Evolutionary conservation across 2,888 invertebrate species (phyloP).

Genomic region (Andrena trimmerana): DNA sequence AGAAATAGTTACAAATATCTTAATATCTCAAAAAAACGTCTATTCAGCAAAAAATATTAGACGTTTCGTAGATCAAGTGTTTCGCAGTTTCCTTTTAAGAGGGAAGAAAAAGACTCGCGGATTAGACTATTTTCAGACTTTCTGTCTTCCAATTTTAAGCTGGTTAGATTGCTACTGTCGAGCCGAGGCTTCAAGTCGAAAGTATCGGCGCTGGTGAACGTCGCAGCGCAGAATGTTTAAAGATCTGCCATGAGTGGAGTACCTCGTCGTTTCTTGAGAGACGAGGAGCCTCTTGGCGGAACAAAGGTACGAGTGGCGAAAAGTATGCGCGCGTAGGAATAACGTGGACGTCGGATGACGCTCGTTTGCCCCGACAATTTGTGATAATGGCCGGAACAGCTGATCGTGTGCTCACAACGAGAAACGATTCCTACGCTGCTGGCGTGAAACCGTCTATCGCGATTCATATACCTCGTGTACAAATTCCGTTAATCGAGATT

Average conservation of each 20-base stretch:
- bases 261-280: constrained; percentile 28
- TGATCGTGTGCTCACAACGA: constrained; percentile 57
- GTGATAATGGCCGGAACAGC: constrained; percentile 65
- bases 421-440: constrained; percentile 51
- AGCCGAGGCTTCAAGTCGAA: too few species aligned
- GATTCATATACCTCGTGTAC: not conserved
- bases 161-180: too few species aligned
- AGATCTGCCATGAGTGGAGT: not conserved
- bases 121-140: too few species aligned
- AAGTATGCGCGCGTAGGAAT: constrained; percentile 53
- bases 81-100: too few species aligned
- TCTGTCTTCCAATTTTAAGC: too few species aligned
- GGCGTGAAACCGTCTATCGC: constrained; percentile 24
- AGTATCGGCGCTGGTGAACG: too few species aligned
- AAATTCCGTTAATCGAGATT: not conserved
- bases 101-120: too few species aligned
- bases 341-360: constrained; percentile 63
- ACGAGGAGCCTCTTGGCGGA: constrained; percentile 1
- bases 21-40: too few species aligned
- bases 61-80: too few species aligned
- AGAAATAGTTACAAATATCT: too few species aligned
- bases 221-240: not conserved
- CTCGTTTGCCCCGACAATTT: constrained; percentile 65
- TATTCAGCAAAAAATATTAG: too few species aligned
- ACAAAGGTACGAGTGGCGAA: constrained; percentile 14